Conservation (phyloP, 1,140 invertebrate species). For the Aphidius gifuensis region DNA sequence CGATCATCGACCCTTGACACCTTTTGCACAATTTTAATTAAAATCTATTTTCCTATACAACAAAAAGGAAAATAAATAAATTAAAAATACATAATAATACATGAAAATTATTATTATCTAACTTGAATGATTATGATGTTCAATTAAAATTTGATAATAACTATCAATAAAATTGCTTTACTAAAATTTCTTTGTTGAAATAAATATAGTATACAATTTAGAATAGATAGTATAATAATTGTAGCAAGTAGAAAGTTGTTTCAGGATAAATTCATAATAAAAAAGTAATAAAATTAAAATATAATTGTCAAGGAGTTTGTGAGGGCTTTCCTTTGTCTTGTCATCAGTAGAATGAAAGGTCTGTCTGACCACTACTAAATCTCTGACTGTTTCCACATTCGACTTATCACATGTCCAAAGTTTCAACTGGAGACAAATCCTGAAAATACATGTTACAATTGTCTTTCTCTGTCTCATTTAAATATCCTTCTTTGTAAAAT, state of each 20-base stretch:
- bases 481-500: neutral
- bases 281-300: neutral
- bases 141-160: too few species aligned
- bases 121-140: too few species aligned
- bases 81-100: too few species aligned
- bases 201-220: neutral
- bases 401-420: neutral
- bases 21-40: slow-evolving; percentile 49
- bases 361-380: slow-evolving; percentile 12
- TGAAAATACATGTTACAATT: neutral
- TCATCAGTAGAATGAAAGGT: slow-evolving; percentile 4
- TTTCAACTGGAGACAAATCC: neutral
- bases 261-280: too few species aligned
- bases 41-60: slow-evolving; percentile 28
- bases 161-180: too few species aligned
- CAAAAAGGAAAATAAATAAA: slow-evolving; percentile 16
- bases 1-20: slow-evolving; percentile 32
- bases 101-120: too few species aligned
- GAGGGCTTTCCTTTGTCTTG: slow-evolving; percentile 7
- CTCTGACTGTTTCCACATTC: neutral
- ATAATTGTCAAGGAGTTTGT: neutral
- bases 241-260: too few species aligned
- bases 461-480: neutral
- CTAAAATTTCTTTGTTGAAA: too few species aligned
- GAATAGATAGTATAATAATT: too few species aligned